phyloP scores from a whole-genome alignment of 92 coral and sea anemone species.

The Pocillopora grandis region DNA sequence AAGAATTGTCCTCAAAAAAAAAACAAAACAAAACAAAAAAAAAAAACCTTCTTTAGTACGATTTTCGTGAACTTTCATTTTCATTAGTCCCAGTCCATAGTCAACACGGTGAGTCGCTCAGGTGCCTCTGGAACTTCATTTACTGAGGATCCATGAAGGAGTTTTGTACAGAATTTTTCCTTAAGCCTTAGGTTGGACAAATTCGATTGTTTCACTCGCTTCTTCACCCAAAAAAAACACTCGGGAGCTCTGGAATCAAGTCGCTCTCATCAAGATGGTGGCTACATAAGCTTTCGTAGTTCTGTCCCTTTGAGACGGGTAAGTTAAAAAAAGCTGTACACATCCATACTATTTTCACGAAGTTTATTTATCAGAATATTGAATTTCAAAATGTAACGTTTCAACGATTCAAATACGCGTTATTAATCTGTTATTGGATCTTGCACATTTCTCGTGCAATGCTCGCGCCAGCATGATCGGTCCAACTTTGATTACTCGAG shows the following conservation, averaged over 20 bases:
- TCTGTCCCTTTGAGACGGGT: too few species aligned
- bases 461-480: not conserved
- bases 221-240: not conserved
- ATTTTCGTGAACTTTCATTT: too few species aligned
- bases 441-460: not conserved
- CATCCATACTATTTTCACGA: not conserved
- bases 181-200: not conserved
- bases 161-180: constrained; percentile 4
- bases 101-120: too few species aligned
- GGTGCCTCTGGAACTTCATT: not conserved
- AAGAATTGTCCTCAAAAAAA: too few species aligned
- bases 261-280: constrained; percentile 27
- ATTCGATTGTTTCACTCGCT: not conserved
- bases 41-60: too few species aligned
- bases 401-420: not conserved
- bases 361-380: too few species aligned
- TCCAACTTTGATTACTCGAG: not conserved
- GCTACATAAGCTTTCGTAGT: constrained; percentile 86
- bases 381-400: not conserved
- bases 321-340: constrained; percentile 2
- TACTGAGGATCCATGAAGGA: constrained; percentile 8
- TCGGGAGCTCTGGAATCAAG: not conserved
- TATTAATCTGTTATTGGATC: not conserved
- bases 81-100: too few species aligned
- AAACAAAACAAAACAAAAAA: too few species aligned